Evolutionary conservation across 2,888 invertebrate genomes (phyloP), one percentile per base, ranked within the genome.

Genomic region (Deroplatys truncata): DNA sequence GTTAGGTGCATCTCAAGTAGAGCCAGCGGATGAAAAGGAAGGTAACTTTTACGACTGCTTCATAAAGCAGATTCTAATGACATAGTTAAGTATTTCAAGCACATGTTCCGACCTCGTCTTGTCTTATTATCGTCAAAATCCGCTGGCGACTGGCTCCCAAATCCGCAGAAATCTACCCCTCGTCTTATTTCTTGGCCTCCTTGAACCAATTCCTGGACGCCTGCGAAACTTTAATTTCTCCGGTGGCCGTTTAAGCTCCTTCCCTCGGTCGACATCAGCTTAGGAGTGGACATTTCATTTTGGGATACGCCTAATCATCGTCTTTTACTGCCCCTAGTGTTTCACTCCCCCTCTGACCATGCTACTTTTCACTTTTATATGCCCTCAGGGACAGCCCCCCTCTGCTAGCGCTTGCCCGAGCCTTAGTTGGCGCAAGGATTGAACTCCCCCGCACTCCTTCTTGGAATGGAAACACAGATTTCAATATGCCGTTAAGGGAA

Each of bases 281-380:
- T 83, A 83, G 35, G 87, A 87, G 91, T 91, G 91, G 91, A 91
- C 92, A 92, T 92, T 92, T 91, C 92, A 92, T 92, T 92, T 92
- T 91, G 90, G 89, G 91, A 91, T 90, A 89, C 91, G 91, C 91
- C 91, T 92, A 92, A 92, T 92, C 92, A 92, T 92, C 91, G 91
- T 87, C 87, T 87, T 87, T 87, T 87, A 87, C 87, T 87, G 83
- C 87, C 87, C 87, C 83, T 35, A 82, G 56, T 28, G 25, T 35
- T 72, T 35, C 82, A 83, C 87, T 35, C 8, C 16, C 35, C 83
- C 87, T 83, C 31, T 72, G 87, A 83, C 83, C 31, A 82, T 83
- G 92, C 93, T 93, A 93, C 93, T 93, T 93, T 93, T 93, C 93
- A 93, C 93, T 93, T 93, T 93, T 94, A 94, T 93, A 92, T 92